These are phyloP conservation scores for Macrobrachium rosenbergii DNA, from an alignment of 1,140 invertebrate genomes.

Conservation along the genomic window DNA sequence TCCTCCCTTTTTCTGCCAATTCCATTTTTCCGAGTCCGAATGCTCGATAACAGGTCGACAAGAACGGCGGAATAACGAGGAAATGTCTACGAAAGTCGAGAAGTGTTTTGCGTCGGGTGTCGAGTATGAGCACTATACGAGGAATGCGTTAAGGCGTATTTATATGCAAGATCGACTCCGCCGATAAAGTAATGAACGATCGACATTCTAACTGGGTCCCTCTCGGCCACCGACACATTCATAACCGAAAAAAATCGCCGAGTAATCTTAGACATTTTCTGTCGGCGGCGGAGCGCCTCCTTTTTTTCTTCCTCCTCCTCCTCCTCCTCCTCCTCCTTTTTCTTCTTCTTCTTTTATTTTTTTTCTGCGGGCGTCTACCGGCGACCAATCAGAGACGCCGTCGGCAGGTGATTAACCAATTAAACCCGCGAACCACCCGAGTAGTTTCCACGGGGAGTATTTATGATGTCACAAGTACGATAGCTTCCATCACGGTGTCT, in stretches of 20 bases:
- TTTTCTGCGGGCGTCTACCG: too few species aligned
- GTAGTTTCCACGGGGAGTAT: neutral
- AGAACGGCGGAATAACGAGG: neutral
- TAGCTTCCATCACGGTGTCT: neutral
- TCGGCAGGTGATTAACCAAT: slow-evolving; percentile 11
- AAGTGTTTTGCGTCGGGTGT: neutral
- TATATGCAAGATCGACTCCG: slow-evolving; percentile 34
- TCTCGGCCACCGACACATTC: neutral
- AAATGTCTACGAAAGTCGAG: slow-evolving; percentile 14
- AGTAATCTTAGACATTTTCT: too few species aligned
- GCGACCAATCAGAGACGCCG: slow-evolving; percentile 11
- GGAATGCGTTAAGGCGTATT: slow-evolving; percentile 44
- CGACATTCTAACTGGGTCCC: slow-evolving; percentile 33
- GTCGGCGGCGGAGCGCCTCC: too few species aligned
- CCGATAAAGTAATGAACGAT: slow-evolving; percentile 40
- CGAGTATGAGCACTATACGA: slow-evolving; percentile 13
- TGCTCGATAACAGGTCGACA: too few species aligned
- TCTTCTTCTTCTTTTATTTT: too few species aligned
- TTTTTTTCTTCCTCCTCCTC: too few species aligned
- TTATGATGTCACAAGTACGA: neutral
- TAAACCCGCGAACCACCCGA: neutral
- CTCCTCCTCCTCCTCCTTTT: too few species aligned
- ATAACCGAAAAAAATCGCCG: neutral
- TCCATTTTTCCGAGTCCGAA: neutral
- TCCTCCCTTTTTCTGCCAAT: too few species aligned